These are phyloP conservation scores for Eurystomus gularis DNA, from an alignment of 2,113 vertebrate genomes.

Conservation along the genomic window DNA sequence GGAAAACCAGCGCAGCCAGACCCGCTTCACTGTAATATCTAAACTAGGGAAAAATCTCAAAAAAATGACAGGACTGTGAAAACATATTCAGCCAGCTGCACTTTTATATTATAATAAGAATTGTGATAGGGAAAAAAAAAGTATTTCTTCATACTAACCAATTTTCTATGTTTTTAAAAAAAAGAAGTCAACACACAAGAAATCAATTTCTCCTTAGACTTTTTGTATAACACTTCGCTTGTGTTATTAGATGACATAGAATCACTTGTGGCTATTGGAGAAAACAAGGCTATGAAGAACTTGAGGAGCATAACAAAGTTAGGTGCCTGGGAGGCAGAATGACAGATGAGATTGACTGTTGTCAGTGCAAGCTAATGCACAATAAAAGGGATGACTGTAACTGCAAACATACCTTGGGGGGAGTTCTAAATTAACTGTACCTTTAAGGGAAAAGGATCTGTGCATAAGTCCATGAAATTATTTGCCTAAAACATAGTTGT, in stretches of 20 bases:
- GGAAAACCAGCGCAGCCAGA: too few species aligned
- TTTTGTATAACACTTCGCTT: neutral
- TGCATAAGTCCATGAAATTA: constrained; percentile 22
- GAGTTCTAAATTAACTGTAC: neutral
- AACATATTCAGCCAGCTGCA: neutral
- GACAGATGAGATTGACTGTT: neutral
- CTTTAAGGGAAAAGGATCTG: constrained; percentile 23
- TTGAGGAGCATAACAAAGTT: neutral
- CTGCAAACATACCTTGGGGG: neutral
- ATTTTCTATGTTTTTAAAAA: neutral
- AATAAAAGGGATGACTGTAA: neutral
- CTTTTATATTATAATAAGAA: neutral
- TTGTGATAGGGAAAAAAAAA: neutral
- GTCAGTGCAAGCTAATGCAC: neutral
- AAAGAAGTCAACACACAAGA: neutral
- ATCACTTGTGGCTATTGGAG: neutral
- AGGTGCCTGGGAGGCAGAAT: neutral
- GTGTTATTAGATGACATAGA: neutral
- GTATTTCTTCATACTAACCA: neutral
- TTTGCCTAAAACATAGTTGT: neutral
- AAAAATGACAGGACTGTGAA: neutral
- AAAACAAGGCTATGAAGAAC: neutral
- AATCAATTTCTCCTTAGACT: neutral
- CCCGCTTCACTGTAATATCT: too few species aligned
- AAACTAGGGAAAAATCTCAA: neutral